These are phyloP conservation scores for Thalassaphorura encarpata DNA, from an alignment of 1,140 invertebrate species.

Conservation along the genomic window DNA sequence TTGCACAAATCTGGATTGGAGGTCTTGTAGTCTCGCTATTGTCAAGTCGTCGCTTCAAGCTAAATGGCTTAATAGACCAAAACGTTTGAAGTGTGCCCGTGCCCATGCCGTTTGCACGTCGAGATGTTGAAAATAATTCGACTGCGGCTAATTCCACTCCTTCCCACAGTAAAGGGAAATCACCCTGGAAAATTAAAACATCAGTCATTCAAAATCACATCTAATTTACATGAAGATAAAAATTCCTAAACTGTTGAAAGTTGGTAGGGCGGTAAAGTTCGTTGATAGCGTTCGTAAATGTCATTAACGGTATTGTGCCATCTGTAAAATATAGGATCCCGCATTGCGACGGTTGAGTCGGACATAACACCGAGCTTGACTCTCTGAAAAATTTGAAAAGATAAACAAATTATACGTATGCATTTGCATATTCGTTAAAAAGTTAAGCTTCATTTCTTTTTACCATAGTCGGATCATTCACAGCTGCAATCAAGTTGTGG, in stretches of 20 bases:
- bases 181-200: not conserved
- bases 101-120: not conserved
- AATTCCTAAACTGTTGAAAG: not conserved
- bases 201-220: not conserved
- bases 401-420: too few relatives aligned
- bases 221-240: not conserved
- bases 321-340: slow-evolving; percentile 74
- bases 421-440: too few relatives aligned
- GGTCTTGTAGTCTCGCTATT: too few relatives aligned
- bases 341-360: slow-evolving; percentile 35
- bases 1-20: not conserved
- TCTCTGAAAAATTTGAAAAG: too few relatives aligned
- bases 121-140: not conserved
- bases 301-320: slow-evolving; percentile 71
- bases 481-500: not conserved
- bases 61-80: not conserved
- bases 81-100: not conserved
- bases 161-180: not conserved
- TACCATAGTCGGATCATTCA: not conserved
- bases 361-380: slow-evolving; percentile 35
- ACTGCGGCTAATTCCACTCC: not conserved
- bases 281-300: slow-evolving; percentile 55
- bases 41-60: not conserved
- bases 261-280: not conserved
- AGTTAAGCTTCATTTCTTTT: too few relatives aligned